Conservation (phyloP, 2,797 vertebrate species). For the Brachymystax lenok region DNA sequence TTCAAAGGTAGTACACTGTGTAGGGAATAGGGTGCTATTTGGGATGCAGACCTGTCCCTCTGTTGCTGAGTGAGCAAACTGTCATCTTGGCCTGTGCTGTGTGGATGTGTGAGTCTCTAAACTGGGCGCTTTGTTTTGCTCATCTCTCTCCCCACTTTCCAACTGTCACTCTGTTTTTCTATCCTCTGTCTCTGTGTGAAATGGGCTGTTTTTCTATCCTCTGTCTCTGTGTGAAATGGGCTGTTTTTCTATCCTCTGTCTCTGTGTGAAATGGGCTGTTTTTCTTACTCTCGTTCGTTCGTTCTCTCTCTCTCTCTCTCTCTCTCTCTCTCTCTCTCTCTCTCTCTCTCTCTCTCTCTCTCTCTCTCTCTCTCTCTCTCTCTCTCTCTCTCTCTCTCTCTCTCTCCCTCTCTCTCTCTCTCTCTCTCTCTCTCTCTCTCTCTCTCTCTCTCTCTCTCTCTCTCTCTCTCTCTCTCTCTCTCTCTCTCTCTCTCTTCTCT, state of each 20-base stretch:
- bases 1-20: not conserved
- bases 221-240: constrained; percentile 18
- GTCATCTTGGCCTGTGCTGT: constrained; percentile 14
- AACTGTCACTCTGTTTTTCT: constrained; percentile 26
- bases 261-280: constrained; percentile 1
- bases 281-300: no score
- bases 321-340: not conserved
- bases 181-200: constrained; percentile 15
- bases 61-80: constrained; percentile 47
- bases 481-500: constrained; percentile 2
- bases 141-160: constrained; percentile 22
- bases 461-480: not conserved
- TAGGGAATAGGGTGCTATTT: not conserved
- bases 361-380: not conserved
- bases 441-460: no score
- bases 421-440: not conserved
- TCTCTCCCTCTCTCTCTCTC: no score
- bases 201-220: constrained; percentile 7
- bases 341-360: no score
- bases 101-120: not conserved
- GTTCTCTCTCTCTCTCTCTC: no score
- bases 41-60: not conserved
- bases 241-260: constrained; percentile 14
- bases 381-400: not conserved
- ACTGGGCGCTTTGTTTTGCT: constrained; percentile 5